phyloP scores from a whole-genome alignment of 2,113 vertebrate genomes.

The Podilymbus podiceps region DNA sequence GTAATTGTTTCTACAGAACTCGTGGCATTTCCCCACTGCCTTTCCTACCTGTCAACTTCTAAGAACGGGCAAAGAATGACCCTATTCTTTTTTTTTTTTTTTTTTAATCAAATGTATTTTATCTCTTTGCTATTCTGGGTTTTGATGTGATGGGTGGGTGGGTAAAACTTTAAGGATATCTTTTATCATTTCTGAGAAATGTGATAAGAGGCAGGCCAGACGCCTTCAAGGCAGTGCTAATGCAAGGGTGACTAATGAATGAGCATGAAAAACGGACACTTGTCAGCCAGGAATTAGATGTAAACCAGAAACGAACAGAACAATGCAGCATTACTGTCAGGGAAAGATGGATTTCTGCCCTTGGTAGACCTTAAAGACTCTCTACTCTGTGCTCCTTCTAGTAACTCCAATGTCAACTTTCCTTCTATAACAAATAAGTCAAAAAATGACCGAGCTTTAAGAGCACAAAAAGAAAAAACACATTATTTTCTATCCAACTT shows the following conservation, averaged over 20 bases:
- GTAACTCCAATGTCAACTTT: background rate
- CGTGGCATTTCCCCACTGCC: background rate
- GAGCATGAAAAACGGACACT: slow-evolving; percentile 70
- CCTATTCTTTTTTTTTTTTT: background rate
- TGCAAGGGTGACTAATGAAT: slow-evolving; percentile 68
- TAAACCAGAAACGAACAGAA: slow-evolving; percentile 62
- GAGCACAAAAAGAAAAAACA: background rate
- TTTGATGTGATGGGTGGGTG: background rate
- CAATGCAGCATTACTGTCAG: slow-evolving; percentile 61
- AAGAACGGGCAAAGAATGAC: background rate
- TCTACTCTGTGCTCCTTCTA: slow-evolving; percentile 26
- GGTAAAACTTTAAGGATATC: slow-evolving; percentile 34
- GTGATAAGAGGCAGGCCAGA: slow-evolving; percentile 53
- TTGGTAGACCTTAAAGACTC: slow-evolving; percentile 62
- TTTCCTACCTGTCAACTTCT: background rate
- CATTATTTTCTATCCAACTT: background rate
- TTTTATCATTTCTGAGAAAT: slow-evolving; percentile 60
- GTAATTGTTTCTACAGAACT: slow-evolving; percentile 5
- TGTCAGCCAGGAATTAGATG: slow-evolving; percentile 70
- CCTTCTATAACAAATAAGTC: background rate
- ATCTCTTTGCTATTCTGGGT: background rate
- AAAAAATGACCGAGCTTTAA: slow-evolving; percentile 16
- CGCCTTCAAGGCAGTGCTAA: slow-evolving; percentile 58
- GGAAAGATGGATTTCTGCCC: slow-evolving; percentile 69
- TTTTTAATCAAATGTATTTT: background rate